Percentiles rank a stretch among this genome's conserved stretches.
These are phyloP conservation scores for Brenthis daphne DNA, from an alignment of 2,888 invertebrate genomes.

Conservation along the genomic window DNA sequence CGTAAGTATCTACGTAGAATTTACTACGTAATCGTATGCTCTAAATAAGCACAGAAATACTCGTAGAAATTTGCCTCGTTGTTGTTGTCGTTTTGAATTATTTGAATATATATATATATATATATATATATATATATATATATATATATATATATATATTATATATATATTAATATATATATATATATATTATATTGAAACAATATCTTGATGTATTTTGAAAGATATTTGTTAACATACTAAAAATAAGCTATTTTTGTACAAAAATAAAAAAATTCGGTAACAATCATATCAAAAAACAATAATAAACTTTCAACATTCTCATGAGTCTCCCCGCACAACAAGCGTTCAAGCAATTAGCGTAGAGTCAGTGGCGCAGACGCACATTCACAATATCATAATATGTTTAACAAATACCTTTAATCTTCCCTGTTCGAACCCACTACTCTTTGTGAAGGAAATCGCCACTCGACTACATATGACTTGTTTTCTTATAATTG, in stretches of 20 bases:
- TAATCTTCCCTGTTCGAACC: constrained; percentile 61
- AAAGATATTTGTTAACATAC: too few species aligned
- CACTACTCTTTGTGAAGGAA: constrained; percentile 64
- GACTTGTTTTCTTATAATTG: constrained; percentile 65
- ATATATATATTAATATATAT: too few species aligned
- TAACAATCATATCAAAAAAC: constrained; percentile 7
- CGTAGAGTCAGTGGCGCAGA: constrained; percentile 51
- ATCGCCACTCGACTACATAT: constrained; percentile 65
- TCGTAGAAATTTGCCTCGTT: too few species aligned
- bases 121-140: too few species aligned
- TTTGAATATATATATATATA: too few species aligned
- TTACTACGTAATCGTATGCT: neutral
- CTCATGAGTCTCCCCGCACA: constrained; percentile 50
- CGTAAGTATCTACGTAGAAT: neutral
- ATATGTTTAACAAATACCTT: constrained; percentile 75
- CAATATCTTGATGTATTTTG: too few species aligned
- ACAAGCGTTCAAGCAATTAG: constrained; percentile 51
- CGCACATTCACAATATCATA: constrained; percentile 61
- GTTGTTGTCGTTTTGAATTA: too few species aligned
- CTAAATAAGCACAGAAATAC: too few species aligned
- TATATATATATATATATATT: too few species aligned
- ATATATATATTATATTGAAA: too few species aligned
- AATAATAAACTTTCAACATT: constrained; percentile 31
- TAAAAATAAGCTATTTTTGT: neutral
- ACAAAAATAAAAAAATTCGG: neutral